phyloP scores from a whole-genome alignment of 92 coral and sea anemone genomes.

The Galaxea fascicularis region DNA sequence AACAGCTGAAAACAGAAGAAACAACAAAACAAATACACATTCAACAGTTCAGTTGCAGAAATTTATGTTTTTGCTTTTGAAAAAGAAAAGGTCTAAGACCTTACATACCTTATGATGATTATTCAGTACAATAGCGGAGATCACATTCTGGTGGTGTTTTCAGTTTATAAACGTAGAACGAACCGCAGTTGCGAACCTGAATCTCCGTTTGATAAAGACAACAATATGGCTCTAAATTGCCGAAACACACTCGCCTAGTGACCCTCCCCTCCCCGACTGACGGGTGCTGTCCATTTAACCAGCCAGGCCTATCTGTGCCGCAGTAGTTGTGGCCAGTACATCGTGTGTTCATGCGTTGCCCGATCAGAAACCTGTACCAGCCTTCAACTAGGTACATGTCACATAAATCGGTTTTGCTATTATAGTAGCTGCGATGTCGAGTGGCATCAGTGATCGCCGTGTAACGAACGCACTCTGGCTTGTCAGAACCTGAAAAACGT shows the following conservation, averaged over 20 bases:
- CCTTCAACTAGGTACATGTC: conserved; percentile 49
- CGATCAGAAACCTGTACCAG: conserved; percentile 61
- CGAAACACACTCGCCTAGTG: conserved; percentile 74
- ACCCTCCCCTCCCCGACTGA: conserved; percentile 67
- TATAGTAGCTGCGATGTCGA: background rate
- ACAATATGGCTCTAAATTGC: conserved; percentile 21
- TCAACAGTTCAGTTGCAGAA: no score
- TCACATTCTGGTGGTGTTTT: conserved; percentile 57
- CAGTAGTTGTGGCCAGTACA: conserved; percentile 9
- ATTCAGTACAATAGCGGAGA: conserved; percentile 68
- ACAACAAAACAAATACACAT: no score
- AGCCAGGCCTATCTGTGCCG: conserved; percentile 66
- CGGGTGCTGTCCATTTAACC: conserved; percentile 76
- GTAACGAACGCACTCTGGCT: conserved; percentile 17
- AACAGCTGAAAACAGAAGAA: no score
- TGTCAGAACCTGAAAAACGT: conserved; percentile 11
- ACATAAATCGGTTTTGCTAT: background rate
- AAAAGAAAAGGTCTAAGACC: background rate
- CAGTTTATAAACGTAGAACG: conserved; percentile 77
- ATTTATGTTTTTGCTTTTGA: no score
- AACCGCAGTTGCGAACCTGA: conserved; percentile 80
- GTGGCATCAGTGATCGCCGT: background rate
- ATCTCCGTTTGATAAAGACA: conserved; percentile 49
- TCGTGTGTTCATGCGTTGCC: conserved; percentile 21
- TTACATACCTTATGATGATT: background rate